Percentiles rank a stretch among this genome's conserved stretches.
phyloP scores from a whole-genome alignment of 2,797 vertebrate genomes.

The Holocentrus rufus region DNA sequence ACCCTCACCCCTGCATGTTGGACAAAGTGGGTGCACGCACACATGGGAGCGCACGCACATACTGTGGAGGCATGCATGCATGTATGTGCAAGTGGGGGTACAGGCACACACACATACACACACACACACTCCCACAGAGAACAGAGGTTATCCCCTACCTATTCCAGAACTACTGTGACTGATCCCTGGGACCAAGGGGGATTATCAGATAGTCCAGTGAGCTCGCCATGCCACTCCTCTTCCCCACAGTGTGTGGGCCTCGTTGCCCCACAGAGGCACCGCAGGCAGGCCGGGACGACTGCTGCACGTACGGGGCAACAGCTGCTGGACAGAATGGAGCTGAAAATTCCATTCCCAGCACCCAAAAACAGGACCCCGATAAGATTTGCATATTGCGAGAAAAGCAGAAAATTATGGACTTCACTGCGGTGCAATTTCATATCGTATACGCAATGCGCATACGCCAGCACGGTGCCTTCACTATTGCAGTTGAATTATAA shows the following conservation, averaged over 20 bases:
- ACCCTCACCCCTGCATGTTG: conserved; percentile 33
- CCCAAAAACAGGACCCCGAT: conserved; percentile 47
- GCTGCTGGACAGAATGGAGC: conserved; percentile 56
- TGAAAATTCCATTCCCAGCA: conserved; percentile 53
- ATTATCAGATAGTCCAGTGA: conserved; percentile 49
- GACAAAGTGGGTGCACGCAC: conserved; percentile 24
- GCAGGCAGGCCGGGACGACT: conserved; percentile 46
- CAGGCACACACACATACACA: not conserved
- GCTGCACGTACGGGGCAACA: conserved; percentile 63
- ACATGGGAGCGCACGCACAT: not conserved
- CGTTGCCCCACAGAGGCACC: conserved; percentile 43
- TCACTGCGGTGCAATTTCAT: not conserved
- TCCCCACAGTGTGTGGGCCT: conserved; percentile 63
- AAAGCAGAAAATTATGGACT: conserved; percentile 21
- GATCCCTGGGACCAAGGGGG: conserved; percentile 49
- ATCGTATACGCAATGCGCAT: not conserved
- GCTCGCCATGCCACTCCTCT: conserved; percentile 43
- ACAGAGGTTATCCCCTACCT: conserved; percentile 38
- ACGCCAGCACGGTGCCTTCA: conserved; percentile 15
- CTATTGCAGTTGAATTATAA: not conserved
- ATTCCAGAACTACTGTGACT: conserved; percentile 41
- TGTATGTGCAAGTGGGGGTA: not conserved
- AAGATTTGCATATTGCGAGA: conserved; percentile 43
- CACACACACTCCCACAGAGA: conserved; percentile 22
- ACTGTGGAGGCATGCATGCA: conserved; percentile 4